Base-by-base conservation (phyloP, 2,888 invertebrate species). In the Augiades crinisus region DNA sequence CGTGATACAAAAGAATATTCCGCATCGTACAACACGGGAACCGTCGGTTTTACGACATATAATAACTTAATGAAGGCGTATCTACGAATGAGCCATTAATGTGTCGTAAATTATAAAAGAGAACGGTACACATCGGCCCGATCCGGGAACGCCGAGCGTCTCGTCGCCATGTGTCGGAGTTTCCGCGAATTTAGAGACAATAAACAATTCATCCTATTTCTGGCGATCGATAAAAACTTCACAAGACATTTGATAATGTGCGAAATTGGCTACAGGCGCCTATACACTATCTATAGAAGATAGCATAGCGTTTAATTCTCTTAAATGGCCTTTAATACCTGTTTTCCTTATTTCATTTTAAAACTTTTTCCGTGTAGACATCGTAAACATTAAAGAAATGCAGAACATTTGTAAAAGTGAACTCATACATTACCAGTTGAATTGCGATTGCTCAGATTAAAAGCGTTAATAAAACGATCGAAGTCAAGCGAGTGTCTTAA, bases 381-480 rank as follows among this genome's bases (percentile, higher is more conserved):
- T 5, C 13, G 16, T 13, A 27, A 27, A 27, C 16, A 31, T 30
- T 12, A 24, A 21, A n/a, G 6, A 43, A 43, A 43, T 30, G 8
- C 8, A 30, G 30, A 43, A 17, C 16, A 10, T 30, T 17, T 30
- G 30, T 30, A 30, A 5, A 2, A 30, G 5, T 12, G 12, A 30
- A 12, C 1, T 17, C 19, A 19, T 17, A 3, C 30, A n/a, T 17
- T 43, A 30, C 6, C 30, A 17, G 27, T 43, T 43, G n/a, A 43
- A 17, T 30, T 43, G 30, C 16, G 14, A 24, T 12, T 40, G 14
- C 40, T 27, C 27, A 2, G n/a, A 34, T 24, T 36, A 27, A 50
- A 40, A 41, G 36, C 27, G 3, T 8, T 22, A 40, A 49, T 41
- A 49, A 34, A 41, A 13, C 49, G 40, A 19, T 5, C 19, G 22